phyloP scores from a whole-genome alignment of 2,113 vertebrate genomes.

The Corythoichthys haematopterus region DNA sequence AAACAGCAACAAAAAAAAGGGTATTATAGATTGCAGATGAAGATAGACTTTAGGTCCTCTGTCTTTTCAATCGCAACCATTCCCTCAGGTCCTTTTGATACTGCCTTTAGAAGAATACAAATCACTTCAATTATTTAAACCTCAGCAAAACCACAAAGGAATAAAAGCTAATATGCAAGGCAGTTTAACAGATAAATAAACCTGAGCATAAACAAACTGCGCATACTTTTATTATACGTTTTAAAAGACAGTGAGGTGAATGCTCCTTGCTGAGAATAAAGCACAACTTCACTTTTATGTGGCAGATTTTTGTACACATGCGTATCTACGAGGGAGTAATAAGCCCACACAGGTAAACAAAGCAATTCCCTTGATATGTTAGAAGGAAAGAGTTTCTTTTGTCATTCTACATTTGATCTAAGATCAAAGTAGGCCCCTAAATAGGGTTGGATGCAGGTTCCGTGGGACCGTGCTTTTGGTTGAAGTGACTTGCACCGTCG shows the following conservation, averaged over 20 bases:
- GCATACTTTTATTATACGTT: slow-evolving; percentile 58
- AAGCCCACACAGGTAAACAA: slow-evolving; percentile 64
- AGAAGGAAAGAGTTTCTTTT: slow-evolving; percentile 45
- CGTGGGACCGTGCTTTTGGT: slow-evolving; percentile 43
- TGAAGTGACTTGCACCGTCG: slow-evolving; percentile 17
- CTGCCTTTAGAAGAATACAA: slow-evolving; percentile 61
- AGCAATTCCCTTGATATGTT: slow-evolving; percentile 47
- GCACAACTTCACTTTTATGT: slow-evolving; percentile 18
- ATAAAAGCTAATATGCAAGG: slow-evolving; percentile 37
- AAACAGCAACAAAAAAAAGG: slow-evolving; percentile 37
- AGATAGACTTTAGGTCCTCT: slow-evolving; percentile 43
- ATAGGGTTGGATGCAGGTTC: slow-evolving; percentile 27
- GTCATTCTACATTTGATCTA: slow-evolving; percentile 54
- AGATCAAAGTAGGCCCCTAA: slow-evolving; percentile 10
- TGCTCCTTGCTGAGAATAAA: slow-evolving; percentile 32
- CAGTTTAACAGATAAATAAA: slow-evolving; percentile 42
- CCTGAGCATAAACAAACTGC: slow-evolving; percentile 49
- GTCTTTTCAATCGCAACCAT: slow-evolving; percentile 49
- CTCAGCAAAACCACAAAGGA: slow-evolving; percentile 42
- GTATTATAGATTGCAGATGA: slow-evolving; percentile 39
- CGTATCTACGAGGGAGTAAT: slow-evolving; percentile 36
- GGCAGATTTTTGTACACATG: slow-evolving; percentile 28
- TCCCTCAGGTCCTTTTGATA: slow-evolving; percentile 48
- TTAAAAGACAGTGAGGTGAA: slow-evolving; percentile 33
- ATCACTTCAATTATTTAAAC: slow-evolving; percentile 65